Percentiles rank a stretch among this genome's conserved stretches.
phyloP scores from a whole-genome alignment of 2,113 vertebrate species.

The Leptocoma aspasia region DNA sequence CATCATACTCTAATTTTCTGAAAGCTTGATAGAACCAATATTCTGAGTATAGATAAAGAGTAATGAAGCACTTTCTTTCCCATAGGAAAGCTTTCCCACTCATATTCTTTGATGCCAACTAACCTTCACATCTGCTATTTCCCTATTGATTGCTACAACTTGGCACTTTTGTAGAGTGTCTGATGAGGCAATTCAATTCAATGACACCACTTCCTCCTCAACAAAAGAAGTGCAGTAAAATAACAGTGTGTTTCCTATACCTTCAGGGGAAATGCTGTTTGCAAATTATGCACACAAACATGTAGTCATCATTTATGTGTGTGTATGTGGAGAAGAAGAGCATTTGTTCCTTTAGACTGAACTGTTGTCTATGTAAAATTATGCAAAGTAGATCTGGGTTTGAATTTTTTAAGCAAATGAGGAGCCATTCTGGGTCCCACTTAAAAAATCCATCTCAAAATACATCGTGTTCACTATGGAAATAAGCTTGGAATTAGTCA shows the following conservation, averaged over 20 bases:
- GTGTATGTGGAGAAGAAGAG: not conserved
- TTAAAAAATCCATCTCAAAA: slow-evolving; percentile 18
- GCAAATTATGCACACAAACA: slow-evolving; percentile 67
- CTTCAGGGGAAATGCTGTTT: slow-evolving; percentile 46
- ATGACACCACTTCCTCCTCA: slow-evolving; percentile 67
- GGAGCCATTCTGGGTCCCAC: not conserved
- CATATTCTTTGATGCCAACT: slow-evolving; percentile 67
- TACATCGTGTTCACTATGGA: not conserved
- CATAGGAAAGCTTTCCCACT: slow-evolving; percentile 70
- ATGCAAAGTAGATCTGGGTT: slow-evolving; percentile 31
- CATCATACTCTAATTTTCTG: slow-evolving; percentile 67
- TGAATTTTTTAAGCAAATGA: slow-evolving; percentile 53
- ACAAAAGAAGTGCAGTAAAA: slow-evolving; percentile 63
- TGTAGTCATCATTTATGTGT: slow-evolving; percentile 29
- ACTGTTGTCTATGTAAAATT: slow-evolving; percentile 23
- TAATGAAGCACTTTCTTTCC: slow-evolving; percentile 71
- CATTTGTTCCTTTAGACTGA: slow-evolving; percentile 23
- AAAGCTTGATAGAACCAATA: slow-evolving; percentile 66
- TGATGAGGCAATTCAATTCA: slow-evolving; percentile 67
- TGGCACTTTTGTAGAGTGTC: slow-evolving; percentile 62
- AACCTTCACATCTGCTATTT: slow-evolving; percentile 75
- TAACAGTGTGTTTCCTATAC: slow-evolving; percentile 51
- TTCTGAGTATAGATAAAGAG: slow-evolving; percentile 60
- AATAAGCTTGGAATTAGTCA: slow-evolving; percentile 31
- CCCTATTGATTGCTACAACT: slow-evolving; percentile 64